Evolutionary conservation across 2,113 vertebrate genomes (phyloP).

Genomic region (Callorhinus ursinus): DNA sequence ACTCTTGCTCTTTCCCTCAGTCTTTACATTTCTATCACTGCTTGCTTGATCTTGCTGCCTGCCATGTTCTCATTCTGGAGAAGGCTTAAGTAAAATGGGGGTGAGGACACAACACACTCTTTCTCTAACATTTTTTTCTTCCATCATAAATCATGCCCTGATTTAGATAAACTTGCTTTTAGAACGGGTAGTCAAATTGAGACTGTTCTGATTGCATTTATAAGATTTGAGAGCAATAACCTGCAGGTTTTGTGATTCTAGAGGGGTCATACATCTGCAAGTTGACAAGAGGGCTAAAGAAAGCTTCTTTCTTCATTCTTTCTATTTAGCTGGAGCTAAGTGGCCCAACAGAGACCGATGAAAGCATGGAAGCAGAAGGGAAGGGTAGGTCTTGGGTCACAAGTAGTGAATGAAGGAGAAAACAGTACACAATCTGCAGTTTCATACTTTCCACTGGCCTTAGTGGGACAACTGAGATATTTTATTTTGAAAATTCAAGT

Average conservation of each 20-base stretch:
- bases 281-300: not conserved
- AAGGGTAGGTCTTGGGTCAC: not conserved
- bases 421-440: too few relatives aligned
- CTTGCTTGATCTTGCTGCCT: not conserved
- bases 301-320: slow-evolving; percentile 44
- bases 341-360: slow-evolving; percentile 15
- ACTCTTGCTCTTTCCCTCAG: not conserved
- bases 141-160: not conserved
- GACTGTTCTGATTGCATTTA: not conserved
- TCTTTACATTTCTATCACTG: not conserved
- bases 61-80: not conserved
- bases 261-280: not conserved
- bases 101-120: not conserved
- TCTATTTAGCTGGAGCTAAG: slow-evolving; percentile 16
- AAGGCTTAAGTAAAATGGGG: not conserved
- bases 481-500: slow-evolving; percentile 32
- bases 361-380: not conserved
- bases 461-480: not conserved
- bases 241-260: not conserved
- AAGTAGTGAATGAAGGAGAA: not conserved
- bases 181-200: not conserved
- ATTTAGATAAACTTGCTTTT: not conserved
- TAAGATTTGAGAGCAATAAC: not conserved
- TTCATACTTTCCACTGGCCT: not conserved
- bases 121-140: not conserved